Percentiles rank a stretch among this genome's conserved stretches.
These are phyloP conservation scores for Alethe castanea DNA, from an alignment of 2,113 vertebrate genomes.

Conservation along the genomic window DNA sequence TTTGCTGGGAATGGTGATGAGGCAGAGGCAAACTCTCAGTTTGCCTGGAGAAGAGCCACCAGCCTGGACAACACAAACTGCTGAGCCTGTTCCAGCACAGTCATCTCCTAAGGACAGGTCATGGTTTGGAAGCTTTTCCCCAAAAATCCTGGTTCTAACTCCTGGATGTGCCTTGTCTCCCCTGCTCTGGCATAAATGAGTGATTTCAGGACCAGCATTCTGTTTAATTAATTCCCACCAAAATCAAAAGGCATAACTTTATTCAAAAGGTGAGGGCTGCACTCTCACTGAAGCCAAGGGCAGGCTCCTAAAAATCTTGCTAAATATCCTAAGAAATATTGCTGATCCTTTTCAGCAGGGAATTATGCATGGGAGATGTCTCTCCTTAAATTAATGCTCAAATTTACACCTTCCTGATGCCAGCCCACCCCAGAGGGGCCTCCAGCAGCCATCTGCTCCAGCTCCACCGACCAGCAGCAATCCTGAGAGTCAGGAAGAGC, in stretches of 20 bases:
- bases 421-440: not conserved
- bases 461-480: not conserved
- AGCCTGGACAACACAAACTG: not conserved
- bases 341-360: not conserved
- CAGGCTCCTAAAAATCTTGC: not conserved
- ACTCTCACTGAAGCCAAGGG: not conserved
- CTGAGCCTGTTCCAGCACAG: not conserved
- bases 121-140: not conserved
- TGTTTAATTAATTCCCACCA: not conserved
- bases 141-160: not conserved
- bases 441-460: not conserved
- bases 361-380: accelerated
- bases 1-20: not conserved
- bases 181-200: too few relatives aligned
- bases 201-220: not conserved
- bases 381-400: not conserved
- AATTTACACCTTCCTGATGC: not conserved
- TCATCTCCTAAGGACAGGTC: not conserved
- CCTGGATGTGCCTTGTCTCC: not conserved
- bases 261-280: not conserved
- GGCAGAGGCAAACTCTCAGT: not conserved
- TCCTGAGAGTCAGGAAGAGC: not conserved
- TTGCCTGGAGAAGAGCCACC: not conserved
- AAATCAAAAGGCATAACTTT: not conserved
- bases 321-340: not conserved